phyloP scores from a whole-genome alignment of 2,113 vertebrate genomes.

The Thryonomys swinderianus region DNA sequence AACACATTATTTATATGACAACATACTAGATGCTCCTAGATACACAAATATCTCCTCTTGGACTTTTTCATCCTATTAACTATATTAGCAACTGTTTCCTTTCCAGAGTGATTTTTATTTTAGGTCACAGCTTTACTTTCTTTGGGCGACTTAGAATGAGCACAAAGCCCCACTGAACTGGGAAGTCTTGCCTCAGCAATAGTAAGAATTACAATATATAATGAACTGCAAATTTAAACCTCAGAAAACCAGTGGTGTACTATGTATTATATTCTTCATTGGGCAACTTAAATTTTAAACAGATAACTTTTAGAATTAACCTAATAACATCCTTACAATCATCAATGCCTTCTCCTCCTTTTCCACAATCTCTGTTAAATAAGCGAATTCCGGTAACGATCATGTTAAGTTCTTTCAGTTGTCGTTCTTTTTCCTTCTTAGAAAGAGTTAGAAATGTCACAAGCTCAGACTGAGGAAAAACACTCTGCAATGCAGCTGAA shows the following conservation, averaged over 20 bases:
- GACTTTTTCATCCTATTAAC: constrained; percentile 32
- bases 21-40: not conserved
- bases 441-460: constrained; percentile 89
- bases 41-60: not conserved
- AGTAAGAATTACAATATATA: not conserved
- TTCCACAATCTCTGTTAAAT: constrained; percentile 91
- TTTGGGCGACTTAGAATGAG: not conserved
- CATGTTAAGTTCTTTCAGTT: constrained; percentile 90
- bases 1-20: not conserved
- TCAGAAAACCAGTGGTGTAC: not conserved
- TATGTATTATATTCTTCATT: not conserved
- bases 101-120: constrained; percentile 31
- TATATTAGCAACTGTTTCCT: not conserved
- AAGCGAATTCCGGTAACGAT: constrained; percentile 94
- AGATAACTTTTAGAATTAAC: not conserved
- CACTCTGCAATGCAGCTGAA: constrained; percentile 94
- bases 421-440: constrained; percentile 92
- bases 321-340: constrained; percentile 86
- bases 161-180: not conserved
- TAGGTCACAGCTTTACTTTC: constrained; percentile 8
- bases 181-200: not conserved
- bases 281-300: not conserved
- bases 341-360: constrained; percentile 88
- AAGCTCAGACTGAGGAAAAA: constrained; percentile 92
- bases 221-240: not conserved